phyloP scores from a whole-genome alignment of 2,797 vertebrate species.

The Tamandua tetradactyla region DNA sequence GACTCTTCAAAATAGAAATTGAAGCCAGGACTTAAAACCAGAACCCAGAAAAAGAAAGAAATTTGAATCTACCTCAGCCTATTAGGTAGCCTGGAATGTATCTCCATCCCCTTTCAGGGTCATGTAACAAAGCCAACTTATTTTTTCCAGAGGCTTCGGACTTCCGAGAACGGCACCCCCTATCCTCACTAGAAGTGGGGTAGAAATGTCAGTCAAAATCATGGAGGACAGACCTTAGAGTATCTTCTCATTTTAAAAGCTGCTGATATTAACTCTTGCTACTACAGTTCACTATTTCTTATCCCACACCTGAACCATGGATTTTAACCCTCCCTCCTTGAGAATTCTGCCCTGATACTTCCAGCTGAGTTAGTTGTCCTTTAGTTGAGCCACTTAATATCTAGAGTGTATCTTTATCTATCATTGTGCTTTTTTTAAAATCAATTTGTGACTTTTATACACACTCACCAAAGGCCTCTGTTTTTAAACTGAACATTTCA shows the following conservation, averaged over 20 bases:
- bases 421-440: not conserved
- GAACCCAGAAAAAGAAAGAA: not conserved
- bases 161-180: rapidly evolving
- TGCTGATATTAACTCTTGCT: not conserved
- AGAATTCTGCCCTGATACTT: not conserved
- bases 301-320: not conserved
- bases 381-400: not conserved
- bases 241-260: not conserved
- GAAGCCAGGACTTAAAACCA: not conserved
- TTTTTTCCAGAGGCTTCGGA: not conserved
- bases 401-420: not conserved
- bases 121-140: not conserved
- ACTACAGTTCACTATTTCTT: not conserved
- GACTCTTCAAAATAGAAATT: not conserved
- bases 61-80: not conserved
- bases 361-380: not conserved
- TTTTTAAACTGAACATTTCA: not conserved
- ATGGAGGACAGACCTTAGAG: not conserved
- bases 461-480: not conserved
- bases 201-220: not conserved
- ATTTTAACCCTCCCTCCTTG: not conserved
- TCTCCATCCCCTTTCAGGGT: not conserved
- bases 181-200: not conserved
- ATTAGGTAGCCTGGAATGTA: not conserved
- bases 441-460: not conserved